phyloP scores from a whole-genome alignment of 2,888 invertebrate genomes.

The Oxycera nigricornis region DNA sequence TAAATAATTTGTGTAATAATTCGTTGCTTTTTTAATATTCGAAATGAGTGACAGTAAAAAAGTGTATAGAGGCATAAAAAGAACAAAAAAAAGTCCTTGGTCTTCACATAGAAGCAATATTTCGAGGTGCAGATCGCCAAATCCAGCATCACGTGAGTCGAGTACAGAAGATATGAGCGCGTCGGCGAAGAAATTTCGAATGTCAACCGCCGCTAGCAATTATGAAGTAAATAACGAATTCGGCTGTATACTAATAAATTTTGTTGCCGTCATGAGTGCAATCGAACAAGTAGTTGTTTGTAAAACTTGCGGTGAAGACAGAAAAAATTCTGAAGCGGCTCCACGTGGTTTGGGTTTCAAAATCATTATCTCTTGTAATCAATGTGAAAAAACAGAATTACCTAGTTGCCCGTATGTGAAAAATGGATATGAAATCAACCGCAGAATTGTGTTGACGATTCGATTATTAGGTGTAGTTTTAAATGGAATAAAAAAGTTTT shows the following conservation, averaged over 20 bases:
- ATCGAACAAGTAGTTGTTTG: no score
- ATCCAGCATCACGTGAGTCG: neutral
- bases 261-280: no score
- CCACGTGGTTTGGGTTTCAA: neutral
- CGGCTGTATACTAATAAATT: no score
- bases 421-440: neutral
- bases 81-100: neutral
- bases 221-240: no score
- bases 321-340: neutral
- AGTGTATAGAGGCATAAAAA: neutral
- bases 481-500: conserved; percentile 6
- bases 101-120: neutral
- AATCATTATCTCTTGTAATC: no score
- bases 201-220: neutral
- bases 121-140: neutral
- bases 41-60: neutral
- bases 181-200: neutral
- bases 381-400: neutral
- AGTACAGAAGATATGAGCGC: no score
- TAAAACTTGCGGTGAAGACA: neutral
- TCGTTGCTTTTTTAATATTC: no score
- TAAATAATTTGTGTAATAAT: no score
- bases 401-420: neutral
- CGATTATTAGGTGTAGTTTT: neutral
- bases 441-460: conserved; percentile 4